phyloP scores from a whole-genome alignment of 2,113 vertebrate genomes.

The Haplochromis vanheusdeni region DNA sequence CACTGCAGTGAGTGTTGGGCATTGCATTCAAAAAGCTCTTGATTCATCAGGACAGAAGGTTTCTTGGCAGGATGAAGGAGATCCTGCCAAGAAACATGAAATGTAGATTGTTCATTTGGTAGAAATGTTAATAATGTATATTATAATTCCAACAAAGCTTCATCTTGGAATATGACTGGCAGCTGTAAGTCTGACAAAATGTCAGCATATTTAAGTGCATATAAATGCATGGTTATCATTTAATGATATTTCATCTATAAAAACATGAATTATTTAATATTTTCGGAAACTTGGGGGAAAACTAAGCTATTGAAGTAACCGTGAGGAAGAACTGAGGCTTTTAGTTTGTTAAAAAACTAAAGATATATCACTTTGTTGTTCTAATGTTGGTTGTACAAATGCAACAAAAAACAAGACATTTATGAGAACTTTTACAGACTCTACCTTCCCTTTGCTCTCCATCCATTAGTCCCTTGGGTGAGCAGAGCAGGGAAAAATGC shows the following conservation, averaged over 20 bases:
- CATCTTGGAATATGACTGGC: not conserved
- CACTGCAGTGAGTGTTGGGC: not conserved
- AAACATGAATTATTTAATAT: not conserved
- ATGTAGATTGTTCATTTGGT: not conserved
- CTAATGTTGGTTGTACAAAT: not conserved
- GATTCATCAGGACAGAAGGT: not conserved
- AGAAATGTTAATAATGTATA: not conserved
- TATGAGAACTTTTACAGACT: not conserved
- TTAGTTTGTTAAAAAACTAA: not conserved
- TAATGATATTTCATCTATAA: not conserved
- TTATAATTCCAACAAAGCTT: not conserved
- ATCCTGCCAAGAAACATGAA: not conserved
- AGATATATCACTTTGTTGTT: not conserved
- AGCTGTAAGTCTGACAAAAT: not conserved
- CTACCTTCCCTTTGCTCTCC: not conserved
- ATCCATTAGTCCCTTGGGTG: not conserved
- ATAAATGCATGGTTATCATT: not conserved
- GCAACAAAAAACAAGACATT: not conserved
- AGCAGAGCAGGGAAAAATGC: not conserved
- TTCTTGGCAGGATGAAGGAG: not conserved
- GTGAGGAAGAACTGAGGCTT: not conserved
- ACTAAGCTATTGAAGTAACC: accelerated
- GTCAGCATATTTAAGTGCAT: not conserved
- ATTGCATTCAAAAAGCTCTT: not conserved
- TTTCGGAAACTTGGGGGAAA: not conserved